These are phyloP conservation scores for Brevimyrus niger DNA, from an alignment of 2,113 vertebrate genomes.

Conservation along the genomic window DNA sequence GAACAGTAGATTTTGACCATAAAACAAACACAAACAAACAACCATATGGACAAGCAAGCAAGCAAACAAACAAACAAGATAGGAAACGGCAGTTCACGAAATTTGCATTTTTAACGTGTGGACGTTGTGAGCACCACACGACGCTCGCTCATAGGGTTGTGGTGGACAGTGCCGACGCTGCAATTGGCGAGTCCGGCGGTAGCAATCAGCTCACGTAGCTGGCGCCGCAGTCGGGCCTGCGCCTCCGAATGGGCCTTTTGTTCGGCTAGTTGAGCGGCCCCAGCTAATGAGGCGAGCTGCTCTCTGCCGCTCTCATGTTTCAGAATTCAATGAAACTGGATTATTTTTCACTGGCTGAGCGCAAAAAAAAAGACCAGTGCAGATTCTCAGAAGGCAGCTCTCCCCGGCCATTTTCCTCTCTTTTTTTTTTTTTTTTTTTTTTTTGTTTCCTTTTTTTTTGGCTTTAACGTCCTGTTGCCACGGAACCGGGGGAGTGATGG, in stretches of 20 bases:
- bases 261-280: background rate
- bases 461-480: background rate
- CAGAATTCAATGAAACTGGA: conserved; percentile 1
- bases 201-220: conserved; percentile 16
- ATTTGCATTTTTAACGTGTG: background rate
- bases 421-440: background rate
- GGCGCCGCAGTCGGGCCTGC: conserved; percentile 33
- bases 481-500: background rate
- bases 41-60: background rate
- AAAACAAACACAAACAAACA: background rate
- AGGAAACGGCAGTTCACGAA: background rate
- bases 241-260: conserved; percentile 18
- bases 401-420: background rate
- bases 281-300: background rate
- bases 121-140: background rate
- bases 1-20: background rate
- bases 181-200: background rate
- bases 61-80: background rate
- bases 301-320: background rate
- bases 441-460: background rate
- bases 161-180: background rate
- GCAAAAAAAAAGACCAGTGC: background rate
- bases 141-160: background rate
- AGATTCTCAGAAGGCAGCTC: background rate
- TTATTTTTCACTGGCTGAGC: conserved; percentile 6